Conservation (phyloP, 2,797 vertebrate genomes). For the Betta splendens region DNA sequence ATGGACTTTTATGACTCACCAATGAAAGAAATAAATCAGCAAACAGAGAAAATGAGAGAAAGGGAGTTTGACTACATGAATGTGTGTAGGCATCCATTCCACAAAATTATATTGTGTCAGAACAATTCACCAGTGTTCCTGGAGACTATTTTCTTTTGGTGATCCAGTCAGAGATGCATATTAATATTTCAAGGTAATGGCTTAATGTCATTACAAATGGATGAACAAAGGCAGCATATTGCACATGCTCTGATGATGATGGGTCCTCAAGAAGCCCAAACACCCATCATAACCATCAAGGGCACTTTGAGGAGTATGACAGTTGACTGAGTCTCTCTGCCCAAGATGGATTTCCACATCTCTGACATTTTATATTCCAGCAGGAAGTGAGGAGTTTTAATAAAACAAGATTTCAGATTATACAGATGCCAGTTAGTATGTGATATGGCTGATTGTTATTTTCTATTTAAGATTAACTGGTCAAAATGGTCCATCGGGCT, state of each 20-base stretch:
- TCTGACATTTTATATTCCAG: conserved; percentile 5
- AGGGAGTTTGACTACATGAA: conserved; percentile 22
- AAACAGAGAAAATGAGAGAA: conserved; percentile 23
- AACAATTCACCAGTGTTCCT: not conserved
- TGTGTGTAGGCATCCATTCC: conserved; percentile 18
- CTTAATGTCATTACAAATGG: conserved; percentile 38
- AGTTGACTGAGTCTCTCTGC: conserved; percentile 3
- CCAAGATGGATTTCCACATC: conserved; percentile 8
- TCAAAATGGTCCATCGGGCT: not conserved
- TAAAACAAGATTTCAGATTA: not conserved
- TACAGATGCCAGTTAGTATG: not conserved
- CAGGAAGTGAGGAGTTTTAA: conserved; percentile 7
- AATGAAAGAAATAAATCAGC: conserved; percentile 58
- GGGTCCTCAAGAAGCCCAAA: conserved; percentile 17
- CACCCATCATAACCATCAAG: conserved; percentile 16
- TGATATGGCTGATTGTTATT: not conserved
- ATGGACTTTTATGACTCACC: conserved; percentile 61
- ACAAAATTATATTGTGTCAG: conserved; percentile 3
- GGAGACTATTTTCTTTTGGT: conserved; percentile 7
- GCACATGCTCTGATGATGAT: conserved; percentile 13
- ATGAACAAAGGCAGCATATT: conserved; percentile 25
- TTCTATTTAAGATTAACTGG: not conserved
- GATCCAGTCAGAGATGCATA: conserved; percentile 30
- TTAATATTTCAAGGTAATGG: conserved; percentile 55
- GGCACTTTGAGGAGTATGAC: conserved; percentile 28